phyloP scores from a whole-genome alignment of 1,140 invertebrate species.

The Cylas formicarius region DNA sequence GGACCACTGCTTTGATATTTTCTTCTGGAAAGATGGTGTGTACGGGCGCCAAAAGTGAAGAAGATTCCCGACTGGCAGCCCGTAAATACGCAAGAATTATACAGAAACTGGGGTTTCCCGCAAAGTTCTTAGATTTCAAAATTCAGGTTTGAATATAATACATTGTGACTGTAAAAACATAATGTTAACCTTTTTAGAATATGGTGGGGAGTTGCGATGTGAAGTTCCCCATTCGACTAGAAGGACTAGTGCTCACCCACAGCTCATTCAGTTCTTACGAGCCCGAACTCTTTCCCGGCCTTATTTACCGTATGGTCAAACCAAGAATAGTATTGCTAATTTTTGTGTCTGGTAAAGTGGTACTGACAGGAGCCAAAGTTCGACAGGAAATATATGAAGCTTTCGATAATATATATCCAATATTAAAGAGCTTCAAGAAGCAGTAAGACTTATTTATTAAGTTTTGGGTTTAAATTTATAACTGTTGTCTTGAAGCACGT shows the following conservation, averaged over 20 bases:
- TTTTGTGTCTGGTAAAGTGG: slow-evolving; percentile 98
- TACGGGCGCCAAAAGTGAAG: slow-evolving; percentile 99
- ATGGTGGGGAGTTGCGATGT: slow-evolving; percentile 99
- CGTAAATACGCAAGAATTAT: slow-evolving; percentile 99
- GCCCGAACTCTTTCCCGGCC: slow-evolving; percentile 92
- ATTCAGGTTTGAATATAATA: slow-evolving; percentile 52
- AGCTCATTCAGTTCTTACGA: slow-evolving; percentile 96
- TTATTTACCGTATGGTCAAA: slow-evolving; percentile 99
- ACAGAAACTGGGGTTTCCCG: slow-evolving; percentile 92
- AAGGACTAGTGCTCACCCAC: slow-evolving; percentile 94
- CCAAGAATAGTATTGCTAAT: slow-evolving; percentile 98
- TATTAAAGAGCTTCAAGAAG: slow-evolving; percentile 98
- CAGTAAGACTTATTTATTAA: too few species aligned
- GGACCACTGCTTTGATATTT: slow-evolving; percentile 98
- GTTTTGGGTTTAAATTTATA: too few species aligned
- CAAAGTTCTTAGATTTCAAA: slow-evolving; percentile 99
- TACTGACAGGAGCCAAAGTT: slow-evolving; percentile 96
- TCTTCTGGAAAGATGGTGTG: slow-evolving; percentile 99
- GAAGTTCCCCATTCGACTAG: slow-evolving; percentile 96
- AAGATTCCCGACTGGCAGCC: slow-evolving; percentile 91
- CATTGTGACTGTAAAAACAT: background rate
- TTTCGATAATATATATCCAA: slow-evolving; percentile 99
- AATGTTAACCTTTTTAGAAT: slow-evolving; percentile 56
- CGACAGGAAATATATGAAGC: slow-evolving; percentile 98
- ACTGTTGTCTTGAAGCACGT: too few species aligned